Conservation (phyloP, 2,888 invertebrate genomes). For the Cryptus armator region DNA sequence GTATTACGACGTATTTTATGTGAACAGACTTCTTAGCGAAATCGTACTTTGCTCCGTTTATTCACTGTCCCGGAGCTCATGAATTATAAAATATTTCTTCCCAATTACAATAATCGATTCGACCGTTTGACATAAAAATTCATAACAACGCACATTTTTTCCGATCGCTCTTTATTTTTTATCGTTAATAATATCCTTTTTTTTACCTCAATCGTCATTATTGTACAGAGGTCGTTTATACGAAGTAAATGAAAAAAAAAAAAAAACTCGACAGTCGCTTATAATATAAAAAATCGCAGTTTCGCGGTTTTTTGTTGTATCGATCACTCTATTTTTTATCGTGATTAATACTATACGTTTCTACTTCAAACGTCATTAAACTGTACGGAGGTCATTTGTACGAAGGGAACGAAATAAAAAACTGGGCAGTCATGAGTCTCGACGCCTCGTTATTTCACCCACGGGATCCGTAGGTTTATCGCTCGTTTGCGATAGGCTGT, state of each 20-base stretch:
- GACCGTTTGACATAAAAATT: neutral
- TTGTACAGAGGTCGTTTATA: too few relatives aligned
- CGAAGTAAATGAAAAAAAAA: too few relatives aligned
- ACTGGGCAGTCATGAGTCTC: neutral
- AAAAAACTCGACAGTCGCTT: too few relatives aligned
- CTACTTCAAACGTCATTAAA: neutral
- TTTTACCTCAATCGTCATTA: too few relatives aligned
- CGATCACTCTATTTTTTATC: neutral
- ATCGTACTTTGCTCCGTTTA: neutral
- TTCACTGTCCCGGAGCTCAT: neutral
- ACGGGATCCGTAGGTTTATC: conserved; percentile 38
- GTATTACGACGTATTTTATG: conserved; percentile 1
- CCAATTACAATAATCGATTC: neutral
- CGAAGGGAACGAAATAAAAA: neutral
- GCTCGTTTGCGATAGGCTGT: conserved; percentile 48
- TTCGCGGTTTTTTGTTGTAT: too few relatives aligned
- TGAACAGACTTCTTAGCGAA: conserved; percentile 26
- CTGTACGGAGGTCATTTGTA: neutral
- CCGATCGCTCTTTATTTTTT: too few relatives aligned
- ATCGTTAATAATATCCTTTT: too few relatives aligned
- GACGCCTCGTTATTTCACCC: conserved; percentile 6
- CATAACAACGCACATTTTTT: neutral
- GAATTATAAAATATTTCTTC: neutral
- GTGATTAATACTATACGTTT: neutral
- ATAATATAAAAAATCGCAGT: too few relatives aligned